These are phyloP conservation scores for Brachionus rubens DNA, from an alignment of 1,140 invertebrate genomes.

Conservation along the genomic window DNA sequence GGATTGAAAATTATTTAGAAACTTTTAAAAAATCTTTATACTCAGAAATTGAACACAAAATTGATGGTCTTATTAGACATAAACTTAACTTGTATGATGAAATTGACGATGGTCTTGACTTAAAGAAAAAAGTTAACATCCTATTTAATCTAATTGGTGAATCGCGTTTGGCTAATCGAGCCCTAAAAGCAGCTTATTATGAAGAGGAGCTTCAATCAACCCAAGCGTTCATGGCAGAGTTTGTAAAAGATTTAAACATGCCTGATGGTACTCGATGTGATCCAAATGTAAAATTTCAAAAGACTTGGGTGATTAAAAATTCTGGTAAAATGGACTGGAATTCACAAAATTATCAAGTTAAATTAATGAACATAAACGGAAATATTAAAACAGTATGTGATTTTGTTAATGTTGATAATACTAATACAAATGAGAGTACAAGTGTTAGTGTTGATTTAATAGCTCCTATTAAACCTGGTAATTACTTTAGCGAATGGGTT, in stretches of 20 bases:
- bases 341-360: constrained; percentile 43
- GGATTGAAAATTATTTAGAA: constrained; percentile 23
- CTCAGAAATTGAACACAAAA: constrained; percentile 1
- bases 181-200: constrained; percentile 13
- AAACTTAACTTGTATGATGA: not conserved
- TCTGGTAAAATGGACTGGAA: constrained; percentile 55
- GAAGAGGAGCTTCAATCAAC: constrained; percentile 39
- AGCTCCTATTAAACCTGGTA: constrained; percentile 50
- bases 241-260: constrained; percentile 55
- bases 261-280: constrained; percentile 53
- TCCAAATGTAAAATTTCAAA: constrained; percentile 54
- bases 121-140: not conserved
- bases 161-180: not conserved
- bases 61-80: not conserved
- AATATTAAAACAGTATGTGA: constrained; percentile 49
- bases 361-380: constrained; percentile 51
- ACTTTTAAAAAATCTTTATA: not conserved
- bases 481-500: constrained; percentile 59
- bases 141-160: not conserved
- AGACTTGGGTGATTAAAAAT: constrained; percentile 58
- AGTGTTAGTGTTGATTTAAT: constrained; percentile 42
- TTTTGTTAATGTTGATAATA: not conserved
- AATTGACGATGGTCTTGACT: not conserved
- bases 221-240: constrained; percentile 49
- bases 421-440: not conserved